Conservation (phyloP, 2,113 vertebrate genomes). For the Engystomops pustulosus region DNA sequence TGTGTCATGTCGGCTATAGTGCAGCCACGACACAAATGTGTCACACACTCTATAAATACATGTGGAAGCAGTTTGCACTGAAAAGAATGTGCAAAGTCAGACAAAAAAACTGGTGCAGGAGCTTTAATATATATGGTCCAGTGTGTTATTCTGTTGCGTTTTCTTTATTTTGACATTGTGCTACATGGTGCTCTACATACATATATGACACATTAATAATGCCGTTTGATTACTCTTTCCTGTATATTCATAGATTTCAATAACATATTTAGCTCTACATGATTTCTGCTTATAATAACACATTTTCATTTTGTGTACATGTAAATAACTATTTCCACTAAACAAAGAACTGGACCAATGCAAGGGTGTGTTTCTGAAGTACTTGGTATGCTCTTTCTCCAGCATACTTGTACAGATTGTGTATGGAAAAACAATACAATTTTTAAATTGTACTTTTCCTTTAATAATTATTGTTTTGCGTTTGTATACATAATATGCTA, state of each 20-base stretch:
- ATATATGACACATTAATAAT: neutral
- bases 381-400: neutral
- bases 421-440: conserved; percentile 24
- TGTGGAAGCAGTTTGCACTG: no score
- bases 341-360: neutral
- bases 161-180: neutral
- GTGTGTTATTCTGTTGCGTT: neutral
- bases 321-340: neutral
- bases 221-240: neutral
- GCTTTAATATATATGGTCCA: no score
- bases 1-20: no score
- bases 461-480: conserved; percentile 8
- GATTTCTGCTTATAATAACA: neutral
- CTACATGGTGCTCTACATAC: neutral
- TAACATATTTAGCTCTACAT: neutral
- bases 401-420: neutral
- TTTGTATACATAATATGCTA: conserved; percentile 46
- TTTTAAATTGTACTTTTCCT: conserved; percentile 17
- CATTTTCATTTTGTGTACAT: conserved; percentile 6
- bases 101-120: no score
- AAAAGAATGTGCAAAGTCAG: no score
- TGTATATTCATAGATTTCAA: neutral
- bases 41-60: no score
- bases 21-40: no score
- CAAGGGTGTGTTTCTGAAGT: conserved; percentile 14